Base-by-base conservation (phyloP, 2,888 invertebrate species). In the Automeris io region DNA sequence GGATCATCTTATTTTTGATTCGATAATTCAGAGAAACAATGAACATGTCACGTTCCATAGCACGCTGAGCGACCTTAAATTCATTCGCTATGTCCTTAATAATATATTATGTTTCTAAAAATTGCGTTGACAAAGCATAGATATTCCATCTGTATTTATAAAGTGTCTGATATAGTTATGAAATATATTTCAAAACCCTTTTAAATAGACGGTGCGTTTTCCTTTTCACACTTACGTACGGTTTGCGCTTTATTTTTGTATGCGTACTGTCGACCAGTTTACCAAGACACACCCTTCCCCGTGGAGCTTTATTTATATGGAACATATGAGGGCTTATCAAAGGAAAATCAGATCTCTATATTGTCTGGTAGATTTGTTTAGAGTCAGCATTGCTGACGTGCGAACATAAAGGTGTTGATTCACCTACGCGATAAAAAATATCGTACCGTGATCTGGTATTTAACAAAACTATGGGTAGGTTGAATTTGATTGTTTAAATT, bases 171-270 rank as follows among this genome's bases (percentile, higher is more conserved):
- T 8, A 16, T 29, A 29, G 8, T 3, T 29, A 25, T 4, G 2
- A 25, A 25, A 25, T 12, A 1, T 25, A 26, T 8, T 26, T 26
- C 23, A 37, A 38, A 22, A 33, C 11, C 22, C 9, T 25, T 48
- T 45, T 41, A 49, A 45, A 56, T 57, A 61, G 56, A 49, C 36
- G 33, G 35, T 41, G 43, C 51, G 54, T 62, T 57, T 54, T 56
- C 54, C 53, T 48, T 52, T 45, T 42, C 37, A 51, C 49, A 51
- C 47, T 40, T 43, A 35, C 44, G 45, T 35, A 40, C 33, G 40
- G 11, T 8, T 16, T 47, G 56, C 58, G 46, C 51, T 54, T 5
- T 52, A 29, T 29, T 29, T 29, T 29, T 29, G 29, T 29, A 29
- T 29, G 29, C 29, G 29, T 29, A 29, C 13, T 16, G 3, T 8